phyloP scores from a whole-genome alignment of 2,888 invertebrate genomes.

The Drosophila meridionalis region DNA sequence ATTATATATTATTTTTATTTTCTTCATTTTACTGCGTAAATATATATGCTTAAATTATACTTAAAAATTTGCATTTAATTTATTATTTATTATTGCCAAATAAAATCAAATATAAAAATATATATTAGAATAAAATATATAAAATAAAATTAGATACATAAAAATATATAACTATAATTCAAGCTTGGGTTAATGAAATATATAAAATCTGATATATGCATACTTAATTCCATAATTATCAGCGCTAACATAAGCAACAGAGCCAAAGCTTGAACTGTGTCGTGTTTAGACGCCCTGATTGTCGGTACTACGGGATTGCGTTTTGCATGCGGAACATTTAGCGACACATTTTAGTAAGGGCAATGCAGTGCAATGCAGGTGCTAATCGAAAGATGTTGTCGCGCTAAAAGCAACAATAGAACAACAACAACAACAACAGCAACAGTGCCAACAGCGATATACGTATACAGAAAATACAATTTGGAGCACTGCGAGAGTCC shows the following conservation, averaged over 20 bases:
- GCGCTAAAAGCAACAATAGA: conserved; percentile 3
- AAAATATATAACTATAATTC: too few relatives aligned
- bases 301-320: conserved; percentile 16
- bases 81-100: too few relatives aligned
- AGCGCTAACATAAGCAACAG: neutral
- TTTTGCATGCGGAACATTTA: conserved; percentile 59
- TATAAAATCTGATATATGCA: neutral
- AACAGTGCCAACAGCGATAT: conserved; percentile 7
- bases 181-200: too few relatives aligned
- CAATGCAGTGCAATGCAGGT: conserved; percentile 61
- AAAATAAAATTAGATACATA: too few relatives aligned
- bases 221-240: neutral
- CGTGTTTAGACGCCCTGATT: conserved; percentile 3
- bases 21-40: too few relatives aligned
- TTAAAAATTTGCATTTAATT: too few relatives aligned
- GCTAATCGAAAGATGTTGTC: conserved; percentile 65
- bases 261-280: neutral
- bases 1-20: too few relatives aligned
- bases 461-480: conserved; percentile 31
- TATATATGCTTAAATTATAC: too few relatives aligned
- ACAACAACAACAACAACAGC: neutral
- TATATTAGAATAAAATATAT: too few relatives aligned
- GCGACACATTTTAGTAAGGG: conserved; percentile 59
- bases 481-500: conserved; percentile 31
- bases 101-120: too few relatives aligned